Evolutionary conservation across 2,113 vertebrate species (phyloP).

Genomic region (Brienomyrus longianalis): DNA sequence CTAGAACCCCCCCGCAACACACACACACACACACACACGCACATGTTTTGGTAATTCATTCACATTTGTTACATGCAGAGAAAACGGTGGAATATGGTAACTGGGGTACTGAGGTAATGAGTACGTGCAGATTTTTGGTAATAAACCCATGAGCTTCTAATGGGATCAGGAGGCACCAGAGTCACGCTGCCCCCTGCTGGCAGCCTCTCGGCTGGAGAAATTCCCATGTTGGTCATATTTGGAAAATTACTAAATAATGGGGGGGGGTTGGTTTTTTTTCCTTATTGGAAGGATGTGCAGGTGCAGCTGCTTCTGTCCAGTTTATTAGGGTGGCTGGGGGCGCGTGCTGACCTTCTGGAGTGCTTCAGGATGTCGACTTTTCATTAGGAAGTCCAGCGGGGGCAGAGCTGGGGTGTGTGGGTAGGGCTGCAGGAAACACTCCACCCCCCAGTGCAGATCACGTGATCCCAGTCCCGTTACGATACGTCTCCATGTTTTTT

Average conservation of each 20-base stretch:
- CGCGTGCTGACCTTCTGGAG: background rate
- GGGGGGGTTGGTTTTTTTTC: background rate
- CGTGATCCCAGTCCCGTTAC: background rate
- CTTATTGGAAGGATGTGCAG: background rate
- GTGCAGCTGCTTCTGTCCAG: background rate
- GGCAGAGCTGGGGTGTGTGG: background rate
- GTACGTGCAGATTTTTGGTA: background rate
- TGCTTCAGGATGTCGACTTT: background rate
- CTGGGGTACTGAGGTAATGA: background rate
- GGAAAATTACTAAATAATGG: background rate
- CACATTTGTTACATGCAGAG: background rate
- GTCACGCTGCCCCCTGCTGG: background rate
- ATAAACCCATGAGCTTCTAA: background rate
- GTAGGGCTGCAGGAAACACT: background rate
- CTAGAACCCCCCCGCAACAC: background rate
- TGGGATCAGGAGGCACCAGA: background rate
- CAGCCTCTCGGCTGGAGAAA: background rate
- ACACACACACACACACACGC: background rate
- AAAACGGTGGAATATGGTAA: background rate
- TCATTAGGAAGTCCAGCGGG: background rate
- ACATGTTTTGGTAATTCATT: background rate
- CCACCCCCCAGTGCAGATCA: background rate
- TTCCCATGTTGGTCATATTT: background rate
- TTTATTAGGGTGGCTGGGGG: background rate
- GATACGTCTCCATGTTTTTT: background rate